These are phyloP conservation scores for Abramis brama DNA, from an alignment of 2,113 vertebrate species.

Conservation along the genomic window DNA sequence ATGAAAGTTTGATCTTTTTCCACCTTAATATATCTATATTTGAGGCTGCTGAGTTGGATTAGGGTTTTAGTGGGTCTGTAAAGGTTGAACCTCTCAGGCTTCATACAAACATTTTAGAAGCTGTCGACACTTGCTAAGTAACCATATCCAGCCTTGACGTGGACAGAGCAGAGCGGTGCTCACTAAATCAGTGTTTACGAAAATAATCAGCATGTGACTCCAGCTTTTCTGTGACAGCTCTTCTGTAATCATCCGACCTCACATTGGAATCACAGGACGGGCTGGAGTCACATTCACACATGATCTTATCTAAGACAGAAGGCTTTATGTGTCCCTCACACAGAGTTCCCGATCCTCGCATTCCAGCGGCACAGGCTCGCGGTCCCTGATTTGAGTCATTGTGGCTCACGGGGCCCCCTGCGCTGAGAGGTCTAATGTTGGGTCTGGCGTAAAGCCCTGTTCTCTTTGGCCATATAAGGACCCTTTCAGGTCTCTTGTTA, in stretches of 20 bases:
- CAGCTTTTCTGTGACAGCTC: constrained; percentile 43
- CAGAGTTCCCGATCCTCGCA: constrained; percentile 63
- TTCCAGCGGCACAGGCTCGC: constrained; percentile 53
- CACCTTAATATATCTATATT: neutral
- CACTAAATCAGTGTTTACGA: neutral
- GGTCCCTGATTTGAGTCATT: constrained; percentile 9
- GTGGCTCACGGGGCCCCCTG: constrained; percentile 47
- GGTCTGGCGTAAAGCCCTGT: constrained; percentile 25
- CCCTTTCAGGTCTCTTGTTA: constrained; percentile 33
- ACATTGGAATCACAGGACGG: constrained; percentile 56
- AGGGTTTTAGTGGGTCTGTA: neutral
- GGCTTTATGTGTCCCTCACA: constrained; percentile 63
- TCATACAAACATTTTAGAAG: constrained; percentile 2
- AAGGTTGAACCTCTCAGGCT: neutral
- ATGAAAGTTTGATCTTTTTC: too few relatives aligned
- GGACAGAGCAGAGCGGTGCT: neutral
- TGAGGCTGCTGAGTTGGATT: neutral
- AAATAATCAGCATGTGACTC: constrained; percentile 32
- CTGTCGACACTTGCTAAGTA: neutral
- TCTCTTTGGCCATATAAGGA: constrained; percentile 52
- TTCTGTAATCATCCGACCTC: constrained; percentile 36
- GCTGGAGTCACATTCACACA: constrained; percentile 53
- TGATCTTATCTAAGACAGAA: constrained; percentile 64
- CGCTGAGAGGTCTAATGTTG: constrained; percentile 48
- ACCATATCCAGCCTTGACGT: neutral